Percentiles rank a stretch among this genome's conserved stretches.
These are phyloP conservation scores for Anguilla megastoma DNA, from an alignment of 2,797 vertebrate genomes.

Conservation along the genomic window DNA sequence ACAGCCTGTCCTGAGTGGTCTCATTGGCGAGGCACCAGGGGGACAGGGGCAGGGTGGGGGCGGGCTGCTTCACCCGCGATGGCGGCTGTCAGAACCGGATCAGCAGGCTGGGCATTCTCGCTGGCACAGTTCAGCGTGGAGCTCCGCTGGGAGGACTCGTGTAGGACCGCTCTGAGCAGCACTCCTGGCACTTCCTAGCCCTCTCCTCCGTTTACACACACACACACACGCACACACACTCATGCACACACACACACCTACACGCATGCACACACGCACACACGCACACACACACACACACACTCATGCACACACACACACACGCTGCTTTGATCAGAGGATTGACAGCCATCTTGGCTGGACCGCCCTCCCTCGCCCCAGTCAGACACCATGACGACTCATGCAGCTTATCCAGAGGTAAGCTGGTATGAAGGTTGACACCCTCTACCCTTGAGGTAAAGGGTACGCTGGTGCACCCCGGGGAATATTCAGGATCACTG, in stretches of 20 bases:
- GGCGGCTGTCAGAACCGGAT: conserved; percentile 71
- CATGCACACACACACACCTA: conserved; percentile 28
- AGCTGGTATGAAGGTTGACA: neutral
- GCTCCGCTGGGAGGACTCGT: conserved; percentile 51
- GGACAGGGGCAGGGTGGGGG: conserved; percentile 46
- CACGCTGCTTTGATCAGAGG: conserved; percentile 57
- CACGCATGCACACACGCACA: conserved; percentile 32
- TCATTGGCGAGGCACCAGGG: conserved; percentile 56
- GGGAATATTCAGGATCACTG: neutral
- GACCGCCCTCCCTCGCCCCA: neutral
- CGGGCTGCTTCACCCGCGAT: conserved; percentile 6
- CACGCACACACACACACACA: conserved; percentile 34
- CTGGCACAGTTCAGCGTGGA: conserved; percentile 59
- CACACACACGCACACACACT: conserved; percentile 47
- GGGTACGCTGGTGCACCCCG: neutral
- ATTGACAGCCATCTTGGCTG: neutral
- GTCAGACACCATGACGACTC: neutral
- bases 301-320: conserved; percentile 55
- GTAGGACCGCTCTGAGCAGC: conserved; percentile 39
- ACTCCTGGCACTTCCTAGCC: conserved; percentile 49
- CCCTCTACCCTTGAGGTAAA: neutral
- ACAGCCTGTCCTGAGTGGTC: conserved; percentile 59
- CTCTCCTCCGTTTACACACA: conserved; percentile 32
- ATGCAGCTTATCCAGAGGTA: neutral
- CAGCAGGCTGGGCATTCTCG: conserved; percentile 61